Percentiles rank a stretch among this genome's conserved stretches.
These are phyloP conservation scores for Ceratothoa steindachneri DNA, from an alignment of 2,888 invertebrate species.

Conservation along the genomic window DNA sequence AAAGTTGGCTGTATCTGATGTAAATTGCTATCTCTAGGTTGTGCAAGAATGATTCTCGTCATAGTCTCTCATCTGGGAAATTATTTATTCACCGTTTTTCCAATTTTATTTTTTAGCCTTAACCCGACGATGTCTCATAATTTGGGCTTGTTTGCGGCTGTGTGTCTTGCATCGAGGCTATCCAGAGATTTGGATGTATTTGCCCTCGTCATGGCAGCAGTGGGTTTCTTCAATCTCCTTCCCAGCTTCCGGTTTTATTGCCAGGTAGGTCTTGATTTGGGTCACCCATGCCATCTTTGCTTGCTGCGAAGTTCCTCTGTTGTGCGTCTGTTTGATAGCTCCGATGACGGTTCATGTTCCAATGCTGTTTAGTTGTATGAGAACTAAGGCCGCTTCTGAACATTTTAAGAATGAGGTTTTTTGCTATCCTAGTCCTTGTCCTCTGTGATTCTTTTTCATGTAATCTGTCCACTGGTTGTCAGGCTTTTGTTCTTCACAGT, in stretches of 20 bases:
- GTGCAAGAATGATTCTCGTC: too few species aligned
- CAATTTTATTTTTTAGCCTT: conserved; percentile 61
- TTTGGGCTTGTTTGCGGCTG: conserved; percentile 89
- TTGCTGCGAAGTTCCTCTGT: neutral
- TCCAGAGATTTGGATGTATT: conserved; percentile 82
- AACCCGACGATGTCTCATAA: conserved; percentile 88
- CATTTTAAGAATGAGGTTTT: neutral
- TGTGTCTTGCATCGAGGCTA: conserved; percentile 88
- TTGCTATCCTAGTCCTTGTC: too few species aligned
- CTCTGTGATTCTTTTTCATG: neutral
- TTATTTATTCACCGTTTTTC: too few species aligned
- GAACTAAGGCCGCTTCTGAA: neutral
- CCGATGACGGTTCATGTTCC: neutral
- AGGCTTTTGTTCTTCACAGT: too few species aligned
- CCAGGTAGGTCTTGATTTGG: neutral
- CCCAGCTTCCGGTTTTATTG: conserved; percentile 65
- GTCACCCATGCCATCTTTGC: neutral
- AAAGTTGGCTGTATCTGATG: too few species aligned
- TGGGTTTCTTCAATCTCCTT: conserved; percentile 81
- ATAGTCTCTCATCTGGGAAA: too few species aligned
- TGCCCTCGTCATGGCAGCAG: conserved; percentile 80
- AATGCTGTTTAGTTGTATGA: neutral
- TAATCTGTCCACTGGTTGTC: neutral
- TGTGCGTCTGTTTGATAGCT: neutral
- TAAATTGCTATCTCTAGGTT: too few species aligned